These are phyloP conservation scores for Microcebus tavaratra DNA, from an alignment of 2,113 vertebrate species.

Conservation along the genomic window DNA sequence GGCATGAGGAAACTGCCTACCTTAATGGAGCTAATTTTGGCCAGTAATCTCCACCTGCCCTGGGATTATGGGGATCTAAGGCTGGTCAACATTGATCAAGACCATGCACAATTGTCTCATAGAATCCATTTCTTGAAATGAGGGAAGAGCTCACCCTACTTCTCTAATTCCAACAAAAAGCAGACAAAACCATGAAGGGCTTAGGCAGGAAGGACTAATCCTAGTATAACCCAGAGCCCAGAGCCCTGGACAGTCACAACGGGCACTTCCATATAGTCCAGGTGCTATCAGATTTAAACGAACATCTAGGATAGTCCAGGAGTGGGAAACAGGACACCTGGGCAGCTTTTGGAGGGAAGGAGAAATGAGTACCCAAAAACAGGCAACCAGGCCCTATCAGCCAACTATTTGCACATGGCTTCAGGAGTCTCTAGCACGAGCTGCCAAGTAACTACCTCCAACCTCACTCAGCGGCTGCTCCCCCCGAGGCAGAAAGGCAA, in stretches of 20 bases:
- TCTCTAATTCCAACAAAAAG: background rate
- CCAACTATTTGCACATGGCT: rapidly evolving
- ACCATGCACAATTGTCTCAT: background rate
- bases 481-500: background rate
- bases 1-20: slow-evolving; percentile 27
- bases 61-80: background rate
- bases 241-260: background rate
- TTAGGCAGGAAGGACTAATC: background rate
- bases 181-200: background rate
- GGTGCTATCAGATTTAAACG: background rate
- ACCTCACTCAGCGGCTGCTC: too few relatives aligned
- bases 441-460: background rate
- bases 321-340: background rate
- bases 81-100: background rate
- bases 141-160: background rate
- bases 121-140: background rate
- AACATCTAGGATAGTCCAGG: background rate
- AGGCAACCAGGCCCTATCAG: rapidly evolving
- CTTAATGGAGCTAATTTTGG: background rate
- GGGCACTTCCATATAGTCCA: background rate
- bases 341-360: background rate
- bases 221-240: background rate
- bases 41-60: background rate
- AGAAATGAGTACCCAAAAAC: background rate
- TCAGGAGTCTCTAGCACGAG: background rate